These are phyloP conservation scores for Neodiprion virginianus DNA, from an alignment of 1,140 invertebrate species.

Conservation along the genomic window DNA sequence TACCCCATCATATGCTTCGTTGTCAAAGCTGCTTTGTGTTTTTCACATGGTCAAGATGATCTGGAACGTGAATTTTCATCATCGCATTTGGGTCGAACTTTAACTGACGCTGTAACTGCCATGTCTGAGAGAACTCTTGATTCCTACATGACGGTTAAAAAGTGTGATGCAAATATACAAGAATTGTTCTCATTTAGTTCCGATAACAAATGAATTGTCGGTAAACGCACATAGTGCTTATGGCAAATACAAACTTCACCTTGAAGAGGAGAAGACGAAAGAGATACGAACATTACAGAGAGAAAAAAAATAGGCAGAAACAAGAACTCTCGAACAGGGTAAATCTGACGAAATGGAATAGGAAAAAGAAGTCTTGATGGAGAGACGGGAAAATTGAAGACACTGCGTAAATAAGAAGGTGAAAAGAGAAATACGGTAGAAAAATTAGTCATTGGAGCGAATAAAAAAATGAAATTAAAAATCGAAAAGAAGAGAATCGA, in stretches of 20 bases:
- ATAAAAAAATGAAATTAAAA: neutral
- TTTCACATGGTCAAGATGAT: slow-evolving; percentile 22
- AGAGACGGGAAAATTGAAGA: slow-evolving; percentile 16
- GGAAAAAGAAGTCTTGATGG: slow-evolving; percentile 17
- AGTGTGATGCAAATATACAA: neutral
- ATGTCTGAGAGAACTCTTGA: slow-evolving; percentile 19
- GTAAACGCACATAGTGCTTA: neutral
- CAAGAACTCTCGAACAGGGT: neutral
- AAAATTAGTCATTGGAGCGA: neutral
- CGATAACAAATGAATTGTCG: neutral
- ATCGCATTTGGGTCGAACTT: slow-evolving; percentile 6
- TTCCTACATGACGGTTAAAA: neutral
- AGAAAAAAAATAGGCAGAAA: neutral
- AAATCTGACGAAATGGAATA: slow-evolving; percentile 14
- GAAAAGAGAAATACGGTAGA: slow-evolving; percentile 7
- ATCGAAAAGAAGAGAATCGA: neutral
- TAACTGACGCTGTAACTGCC: slow-evolving; percentile 10
- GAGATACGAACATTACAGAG: neutral
- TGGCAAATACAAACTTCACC: neutral
- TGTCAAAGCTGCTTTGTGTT: slow-evolving; percentile 18
- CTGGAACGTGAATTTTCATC: slow-evolving; percentile 21
- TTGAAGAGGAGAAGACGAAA: slow-evolving; percentile 10
- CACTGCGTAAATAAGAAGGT: neutral
- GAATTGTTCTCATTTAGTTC: neutral
- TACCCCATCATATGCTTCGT: slow-evolving; percentile 13